A percentile compares a stretch with the other conserved stretches of the same genome.
phyloP scores from a whole-genome alignment of 2,113 vertebrate species.

The Leptodactylus fuscus region DNA sequence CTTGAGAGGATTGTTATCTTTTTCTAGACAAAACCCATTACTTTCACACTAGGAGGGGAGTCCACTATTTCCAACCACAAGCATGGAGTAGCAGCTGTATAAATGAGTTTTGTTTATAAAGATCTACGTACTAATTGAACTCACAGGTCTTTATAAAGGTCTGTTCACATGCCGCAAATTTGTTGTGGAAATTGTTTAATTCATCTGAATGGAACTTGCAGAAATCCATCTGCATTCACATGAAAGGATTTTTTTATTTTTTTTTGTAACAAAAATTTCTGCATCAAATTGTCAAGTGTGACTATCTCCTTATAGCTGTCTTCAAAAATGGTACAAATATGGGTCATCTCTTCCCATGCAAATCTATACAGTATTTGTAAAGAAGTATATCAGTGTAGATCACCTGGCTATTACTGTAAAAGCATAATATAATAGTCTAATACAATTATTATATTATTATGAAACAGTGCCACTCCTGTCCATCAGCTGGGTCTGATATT shows the following conservation, averaged over 20 bases:
- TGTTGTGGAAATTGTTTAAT: background rate
- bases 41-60: conserved; percentile 70
- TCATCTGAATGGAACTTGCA: background rate
- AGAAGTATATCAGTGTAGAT: too few relatives aligned
- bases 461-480: too few relatives aligned
- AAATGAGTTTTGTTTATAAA: conserved; percentile 39
- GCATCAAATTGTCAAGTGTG: background rate
- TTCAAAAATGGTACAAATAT: background rate
- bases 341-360: background rate
- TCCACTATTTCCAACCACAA: conserved; percentile 63
- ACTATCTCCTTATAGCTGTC: too few relatives aligned
- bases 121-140: background rate
- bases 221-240: background rate
- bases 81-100: conserved; percentile 31
- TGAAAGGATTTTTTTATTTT: background rate
- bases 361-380: too few relatives aligned
- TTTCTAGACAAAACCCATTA: conserved; percentile 70
- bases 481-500: too few relatives aligned
- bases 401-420: too few relatives aligned
- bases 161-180: background rate
- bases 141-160: background rate
- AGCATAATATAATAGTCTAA: too few relatives aligned
- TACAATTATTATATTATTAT: too few relatives aligned
- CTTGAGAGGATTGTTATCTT: conserved; percentile 67
- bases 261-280: background rate